These are phyloP conservation scores for Tinea semifulvella DNA, from an alignment of 2,888 invertebrate species.

Conservation along the genomic window DNA sequence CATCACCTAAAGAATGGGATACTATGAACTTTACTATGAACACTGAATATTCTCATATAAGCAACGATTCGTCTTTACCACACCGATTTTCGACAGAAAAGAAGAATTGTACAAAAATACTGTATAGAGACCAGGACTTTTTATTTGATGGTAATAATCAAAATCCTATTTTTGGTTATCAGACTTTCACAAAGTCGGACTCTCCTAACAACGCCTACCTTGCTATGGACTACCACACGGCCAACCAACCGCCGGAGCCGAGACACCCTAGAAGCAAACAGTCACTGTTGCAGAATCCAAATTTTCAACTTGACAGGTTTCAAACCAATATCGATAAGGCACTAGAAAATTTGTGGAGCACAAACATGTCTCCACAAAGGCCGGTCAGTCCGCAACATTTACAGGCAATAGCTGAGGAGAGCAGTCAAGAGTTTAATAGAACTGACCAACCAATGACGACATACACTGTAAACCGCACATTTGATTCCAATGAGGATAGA, in stretches of 20 bases:
- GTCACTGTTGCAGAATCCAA: slow-evolving; percentile 45
- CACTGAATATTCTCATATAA: slow-evolving; percentile 52
- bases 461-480: slow-evolving; percentile 53
- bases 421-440: slow-evolving; percentile 36
- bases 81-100: slow-evolving; percentile 55
- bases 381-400: slow-evolving; percentile 45
- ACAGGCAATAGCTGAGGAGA: slow-evolving; percentile 61
- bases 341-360: slow-evolving; percentile 17
- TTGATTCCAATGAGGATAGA: slow-evolving; percentile 36
- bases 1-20: slow-evolving; percentile 53
- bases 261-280: slow-evolving; percentile 37
- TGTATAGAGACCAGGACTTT: slow-evolving; percentile 43
- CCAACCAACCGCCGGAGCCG: neutral
- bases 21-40: slow-evolving; percentile 59
- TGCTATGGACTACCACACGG: slow-evolving; percentile 28
- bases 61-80: slow-evolving; percentile 53
- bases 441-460: slow-evolving; percentile 40
- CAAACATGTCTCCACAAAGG: slow-evolving; percentile 41
- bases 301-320: slow-evolving; percentile 17
- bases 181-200: slow-evolving; percentile 60
- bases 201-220: slow-evolving; percentile 33
- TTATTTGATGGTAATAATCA: slow-evolving; percentile 43
- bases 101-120: slow-evolving; percentile 37
- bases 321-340: slow-evolving; percentile 6
- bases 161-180: slow-evolving; percentile 43